phyloP scores from a whole-genome alignment of 2,113 vertebrate genomes.

The Tricholaema leucomelas region DNA sequence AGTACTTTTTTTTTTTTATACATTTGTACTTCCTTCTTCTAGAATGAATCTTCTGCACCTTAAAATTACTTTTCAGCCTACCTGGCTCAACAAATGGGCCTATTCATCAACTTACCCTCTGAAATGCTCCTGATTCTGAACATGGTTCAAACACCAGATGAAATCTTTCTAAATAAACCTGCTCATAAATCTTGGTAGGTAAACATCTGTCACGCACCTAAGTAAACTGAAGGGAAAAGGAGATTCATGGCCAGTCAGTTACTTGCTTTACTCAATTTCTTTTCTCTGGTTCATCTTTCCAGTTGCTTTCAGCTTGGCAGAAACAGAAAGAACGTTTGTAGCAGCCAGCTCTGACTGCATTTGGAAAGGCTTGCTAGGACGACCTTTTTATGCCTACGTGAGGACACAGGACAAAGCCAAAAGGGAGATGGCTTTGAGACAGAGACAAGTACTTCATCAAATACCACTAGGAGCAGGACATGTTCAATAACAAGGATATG shows the following conservation, averaged over 20 bases:
- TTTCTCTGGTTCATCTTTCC: neutral
- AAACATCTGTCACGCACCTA: neutral
- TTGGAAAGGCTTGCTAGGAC: neutral
- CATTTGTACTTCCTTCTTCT: neutral
- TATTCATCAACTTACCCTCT: constrained; percentile 23
- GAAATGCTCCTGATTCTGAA: constrained; percentile 1
- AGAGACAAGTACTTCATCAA: neutral
- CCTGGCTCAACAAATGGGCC: neutral
- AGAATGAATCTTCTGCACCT: neutral
- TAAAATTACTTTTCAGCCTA: neutral
- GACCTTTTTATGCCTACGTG: neutral
- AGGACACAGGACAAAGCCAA: neutral
- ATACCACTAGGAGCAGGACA: neutral
- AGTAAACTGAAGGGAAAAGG: neutral
- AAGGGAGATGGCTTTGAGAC: neutral
- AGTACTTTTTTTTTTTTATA: neutral
- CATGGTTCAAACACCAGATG: neutral
- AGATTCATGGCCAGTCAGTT: neutral
- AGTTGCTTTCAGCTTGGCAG: neutral
- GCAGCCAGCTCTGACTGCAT: neutral
- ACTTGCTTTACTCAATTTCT: neutral
- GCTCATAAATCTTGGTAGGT: constrained; percentile 20
- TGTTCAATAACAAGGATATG: neutral
- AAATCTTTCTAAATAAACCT: constrained; percentile 42
- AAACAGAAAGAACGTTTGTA: neutral